These are phyloP conservation scores for Anguilla rostrata DNA, from an alignment of 2,113 vertebrate genomes.

Conservation along the genomic window DNA sequence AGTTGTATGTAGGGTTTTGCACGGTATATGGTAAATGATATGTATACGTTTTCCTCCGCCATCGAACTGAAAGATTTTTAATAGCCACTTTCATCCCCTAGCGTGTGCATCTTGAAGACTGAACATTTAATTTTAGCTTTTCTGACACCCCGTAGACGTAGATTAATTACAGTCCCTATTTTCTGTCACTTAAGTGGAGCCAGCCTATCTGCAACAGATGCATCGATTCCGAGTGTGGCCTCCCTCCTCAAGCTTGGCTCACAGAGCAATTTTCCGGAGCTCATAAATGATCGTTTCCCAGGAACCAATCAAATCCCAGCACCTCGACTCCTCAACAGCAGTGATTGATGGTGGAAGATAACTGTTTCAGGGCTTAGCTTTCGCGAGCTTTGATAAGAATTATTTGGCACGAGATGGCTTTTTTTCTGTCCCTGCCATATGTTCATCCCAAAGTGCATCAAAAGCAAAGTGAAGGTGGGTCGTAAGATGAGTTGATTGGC, in stretches of 20 bases:
- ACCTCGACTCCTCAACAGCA: slow-evolving; percentile 42
- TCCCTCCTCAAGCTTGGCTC: slow-evolving; percentile 6
- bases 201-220: background rate
- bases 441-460: background rate
- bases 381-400: slow-evolving; percentile 34
- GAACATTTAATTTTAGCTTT: slow-evolving; percentile 47
- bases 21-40: background rate
- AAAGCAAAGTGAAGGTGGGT: slow-evolving; percentile 4
- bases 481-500: background rate
- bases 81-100: background rate
- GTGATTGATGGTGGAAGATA: slow-evolving; percentile 49
- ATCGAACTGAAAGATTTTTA: background rate
- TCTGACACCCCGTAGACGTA: slow-evolving; percentile 41
- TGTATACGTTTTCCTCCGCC: background rate
- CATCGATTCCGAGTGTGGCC: slow-evolving; percentile 29
- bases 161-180: slow-evolving; percentile 53
- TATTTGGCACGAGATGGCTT: background rate
- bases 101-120: slow-evolving; percentile 27
- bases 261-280: slow-evolving; percentile 12
- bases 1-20: background rate
- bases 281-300: slow-evolving; percentile 46
- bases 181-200: slow-evolving; percentile 32
- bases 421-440: background rate
- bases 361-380: slow-evolving; percentile 51
- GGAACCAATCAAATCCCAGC: slow-evolving; percentile 42